These are phyloP conservation scores for Lycaon pictus DNA, from an alignment of 2,113 vertebrate species.

Conservation along the genomic window DNA sequence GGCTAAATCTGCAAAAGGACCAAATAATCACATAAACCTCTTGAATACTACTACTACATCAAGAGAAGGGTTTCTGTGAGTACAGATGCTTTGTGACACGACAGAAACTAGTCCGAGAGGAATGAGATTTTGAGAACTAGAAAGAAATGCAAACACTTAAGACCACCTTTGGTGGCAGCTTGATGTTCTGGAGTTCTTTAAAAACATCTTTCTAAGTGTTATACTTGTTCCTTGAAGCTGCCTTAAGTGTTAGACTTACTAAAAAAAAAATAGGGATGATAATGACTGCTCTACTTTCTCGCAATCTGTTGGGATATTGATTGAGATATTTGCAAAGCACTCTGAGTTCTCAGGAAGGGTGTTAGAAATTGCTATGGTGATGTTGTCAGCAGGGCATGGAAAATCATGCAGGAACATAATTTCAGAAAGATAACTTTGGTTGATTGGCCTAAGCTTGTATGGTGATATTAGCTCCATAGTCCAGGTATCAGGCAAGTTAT, in stretches of 20 bases:
- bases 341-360: conserved; percentile 28
- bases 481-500: neutral
- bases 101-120: neutral
- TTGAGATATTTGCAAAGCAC: conserved; percentile 65
- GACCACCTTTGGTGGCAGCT: conserved; percentile 35
- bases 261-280: conserved; percentile 55
- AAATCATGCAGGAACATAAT: neutral
- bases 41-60: neutral
- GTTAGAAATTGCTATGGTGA: conserved; percentile 26
- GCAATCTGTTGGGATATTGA: conserved; percentile 68
- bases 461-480: neutral
- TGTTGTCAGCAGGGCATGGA: neutral
- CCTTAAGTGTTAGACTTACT: conserved; percentile 68
- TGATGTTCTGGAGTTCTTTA: neutral
- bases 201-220: conserved; percentile 15
- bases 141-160: neutral
- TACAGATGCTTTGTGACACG: neutral
- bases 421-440: conserved; percentile 32
- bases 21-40: neutral
- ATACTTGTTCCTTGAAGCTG: conserved; percentile 52
- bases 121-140: neutral
- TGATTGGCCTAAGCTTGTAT: neutral
- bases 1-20: conserved; percentile 68
- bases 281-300: conserved; percentile 71
- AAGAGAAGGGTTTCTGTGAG: neutral